Evolutionary conservation across 2,113 vertebrate genomes (phyloP).

Genomic region (Genyomyrus donnyi): DNA sequence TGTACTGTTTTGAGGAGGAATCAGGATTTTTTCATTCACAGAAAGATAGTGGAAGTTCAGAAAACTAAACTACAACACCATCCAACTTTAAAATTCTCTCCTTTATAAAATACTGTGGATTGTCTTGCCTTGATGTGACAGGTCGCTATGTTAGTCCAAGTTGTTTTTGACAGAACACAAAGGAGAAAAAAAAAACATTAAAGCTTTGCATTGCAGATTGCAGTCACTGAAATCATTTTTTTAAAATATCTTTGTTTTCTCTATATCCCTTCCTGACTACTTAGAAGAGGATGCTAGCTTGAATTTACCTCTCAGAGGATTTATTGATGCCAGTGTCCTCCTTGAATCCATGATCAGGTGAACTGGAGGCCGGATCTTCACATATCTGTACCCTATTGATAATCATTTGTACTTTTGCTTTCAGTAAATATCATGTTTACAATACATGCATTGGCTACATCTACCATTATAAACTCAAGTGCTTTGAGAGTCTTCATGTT

Average conservation of each 20-base stretch:
- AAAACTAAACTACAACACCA: slow-evolving; percentile 32
- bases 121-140: slow-evolving; percentile 63
- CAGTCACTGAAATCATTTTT: slow-evolving; percentile 47
- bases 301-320: slow-evolving; percentile 52
- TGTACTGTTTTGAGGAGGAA: slow-evolving; percentile 4
- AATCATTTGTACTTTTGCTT: slow-evolving; percentile 36
- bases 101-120: slow-evolving; percentile 48
- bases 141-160: slow-evolving; percentile 56
- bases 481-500: not conserved
- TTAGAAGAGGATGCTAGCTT: slow-evolving; percentile 48
- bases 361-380: slow-evolving; percentile 41
- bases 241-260: slow-evolving; percentile 42
- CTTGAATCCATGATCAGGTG: slow-evolving; percentile 46
- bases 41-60: slow-evolving; percentile 36
- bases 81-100: slow-evolving; percentile 44
- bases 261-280: slow-evolving; percentile 47
- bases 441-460: slow-evolving; percentile 36
- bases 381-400: slow-evolving; percentile 25
- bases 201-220: slow-evolving; percentile 45
- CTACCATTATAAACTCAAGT: slow-evolving; percentile 24
- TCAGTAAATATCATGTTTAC: slow-evolving; percentile 45
- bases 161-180: slow-evolving; percentile 65
- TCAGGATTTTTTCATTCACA: slow-evolving; percentile 24
- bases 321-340: slow-evolving; percentile 53
- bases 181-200: slow-evolving; percentile 40